A percentile compares a stretch with the other conserved stretches of the same genome.
Evolutionary conservation across 2,888 invertebrate genomes (phyloP).

Genomic region (Leptopterna dolabrata): DNA sequence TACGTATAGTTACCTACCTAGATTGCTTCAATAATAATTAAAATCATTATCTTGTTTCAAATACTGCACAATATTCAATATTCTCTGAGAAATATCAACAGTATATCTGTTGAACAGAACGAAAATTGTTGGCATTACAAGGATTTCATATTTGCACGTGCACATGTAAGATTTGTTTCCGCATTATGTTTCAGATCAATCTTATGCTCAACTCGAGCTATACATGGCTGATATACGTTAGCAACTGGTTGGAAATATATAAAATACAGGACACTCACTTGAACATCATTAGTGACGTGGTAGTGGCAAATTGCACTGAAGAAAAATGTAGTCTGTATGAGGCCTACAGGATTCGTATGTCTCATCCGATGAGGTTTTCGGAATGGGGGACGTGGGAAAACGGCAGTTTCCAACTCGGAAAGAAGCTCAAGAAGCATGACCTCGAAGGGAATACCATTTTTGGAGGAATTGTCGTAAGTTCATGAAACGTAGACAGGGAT

Average conservation of each 20-base stretch:
- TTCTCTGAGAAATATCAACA: too few relatives aligned
- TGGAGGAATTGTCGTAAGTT: slow-evolving; percentile 26
- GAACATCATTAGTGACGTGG: slow-evolving; percentile 15
- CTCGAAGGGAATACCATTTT: background rate
- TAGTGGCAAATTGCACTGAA: background rate
- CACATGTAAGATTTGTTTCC: too few relatives aligned
- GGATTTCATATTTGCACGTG: too few relatives aligned
- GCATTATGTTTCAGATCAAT: slow-evolving; percentile 5
- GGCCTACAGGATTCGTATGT: background rate
- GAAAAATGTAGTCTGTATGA: background rate
- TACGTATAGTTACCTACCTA: too few relatives aligned
- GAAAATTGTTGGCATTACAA: too few relatives aligned
- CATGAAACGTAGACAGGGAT: background rate
- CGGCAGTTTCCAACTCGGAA: background rate
- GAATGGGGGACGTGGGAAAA: background rate
- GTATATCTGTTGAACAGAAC: too few relatives aligned
- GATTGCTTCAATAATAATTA: too few relatives aligned
- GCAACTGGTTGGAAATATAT: background rate
- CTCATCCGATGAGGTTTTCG: background rate
- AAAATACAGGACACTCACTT: background rate
- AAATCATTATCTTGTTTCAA: too few relatives aligned
- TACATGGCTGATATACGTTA: slow-evolving; percentile 12
- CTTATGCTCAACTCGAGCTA: background rate
- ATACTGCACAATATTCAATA: too few relatives aligned
- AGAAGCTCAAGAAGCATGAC: background rate